Conservation (phyloP, 2,113 vertebrate species). For the Atherinomorus stipes region DNA sequence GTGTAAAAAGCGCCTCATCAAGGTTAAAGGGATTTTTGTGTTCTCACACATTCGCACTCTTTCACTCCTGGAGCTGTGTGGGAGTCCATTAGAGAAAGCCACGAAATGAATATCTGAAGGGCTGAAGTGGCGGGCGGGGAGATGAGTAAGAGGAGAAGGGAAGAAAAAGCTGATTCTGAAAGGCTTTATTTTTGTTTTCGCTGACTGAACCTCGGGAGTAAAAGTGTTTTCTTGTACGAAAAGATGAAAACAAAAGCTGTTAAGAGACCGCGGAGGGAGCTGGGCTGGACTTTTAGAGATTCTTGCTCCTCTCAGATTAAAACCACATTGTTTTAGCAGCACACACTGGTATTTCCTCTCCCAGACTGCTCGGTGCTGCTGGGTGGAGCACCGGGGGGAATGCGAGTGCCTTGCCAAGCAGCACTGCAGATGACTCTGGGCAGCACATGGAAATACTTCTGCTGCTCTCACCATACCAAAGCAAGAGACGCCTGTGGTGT, state of each 20-base stretch:
- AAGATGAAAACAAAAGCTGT: too few relatives aligned
- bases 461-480: neutral
- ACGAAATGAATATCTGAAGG: neutral
- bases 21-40: slow-evolving; percentile 29
- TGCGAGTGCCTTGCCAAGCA: slow-evolving; percentile 34
- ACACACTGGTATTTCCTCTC: slow-evolving; percentile 73
- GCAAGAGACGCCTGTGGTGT: neutral
- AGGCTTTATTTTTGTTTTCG: neutral
- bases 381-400: slow-evolving; percentile 41
- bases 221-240: slow-evolving; percentile 4
- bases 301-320: slow-evolving; percentile 46
- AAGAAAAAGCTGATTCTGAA: neutral
- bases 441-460: slow-evolving; percentile 41
- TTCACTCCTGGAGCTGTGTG: neutral
- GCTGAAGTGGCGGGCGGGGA: neutral
- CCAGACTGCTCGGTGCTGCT: slow-evolving; percentile 11
- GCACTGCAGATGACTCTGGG: slow-evolving; percentile 42
- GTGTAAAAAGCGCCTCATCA: neutral
- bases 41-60: neutral
- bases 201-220: slow-evolving; percentile 10
- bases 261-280: neutral
- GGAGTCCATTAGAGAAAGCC: slow-evolving; percentile 19
- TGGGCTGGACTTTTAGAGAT: slow-evolving; percentile 28
- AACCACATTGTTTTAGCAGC: slow-evolving; percentile 75
- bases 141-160: neutral